A percentile compares a stretch with the other conserved stretches of the same genome.
Evolutionary conservation across 2,888 invertebrate species (phyloP).

Genomic region (Watsonalla binaria): DNA sequence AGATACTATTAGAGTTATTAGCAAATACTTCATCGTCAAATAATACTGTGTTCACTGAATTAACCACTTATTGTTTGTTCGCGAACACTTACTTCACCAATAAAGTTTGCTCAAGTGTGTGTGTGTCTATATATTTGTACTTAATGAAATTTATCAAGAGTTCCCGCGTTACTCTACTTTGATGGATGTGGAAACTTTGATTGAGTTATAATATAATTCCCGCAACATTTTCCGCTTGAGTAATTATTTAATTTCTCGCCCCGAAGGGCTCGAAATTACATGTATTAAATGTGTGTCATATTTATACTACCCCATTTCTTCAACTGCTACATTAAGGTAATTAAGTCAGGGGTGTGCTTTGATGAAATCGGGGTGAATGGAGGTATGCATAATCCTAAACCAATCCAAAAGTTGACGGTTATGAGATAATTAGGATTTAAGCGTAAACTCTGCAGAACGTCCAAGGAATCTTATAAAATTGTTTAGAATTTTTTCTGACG

Average conservation of each 20-base stretch:
- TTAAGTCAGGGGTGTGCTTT: too few relatives aligned
- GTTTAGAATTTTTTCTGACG: too few relatives aligned
- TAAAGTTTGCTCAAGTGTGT: background rate
- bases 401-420: too few relatives aligned
- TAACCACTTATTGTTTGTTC: background rate
- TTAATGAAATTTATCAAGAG: background rate
- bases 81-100: background rate
- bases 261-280: background rate
- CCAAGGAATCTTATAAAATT: too few relatives aligned
- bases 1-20: background rate
- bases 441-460: too few relatives aligned
- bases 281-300: background rate
- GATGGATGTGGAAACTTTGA: constrained; percentile 13
- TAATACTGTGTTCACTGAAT: background rate
- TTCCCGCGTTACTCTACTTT: constrained; percentile 5
- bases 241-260: background rate
- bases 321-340: too few relatives aligned
- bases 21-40: background rate
- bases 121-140: background rate
- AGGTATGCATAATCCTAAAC: too few relatives aligned
- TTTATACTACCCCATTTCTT: background rate
- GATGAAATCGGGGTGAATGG: too few relatives aligned
- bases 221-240: background rate
- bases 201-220: constrained; percentile 8
- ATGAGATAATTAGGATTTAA: too few relatives aligned